A percentile compares a stretch with the other conserved stretches of the same genome.
phyloP scores from a whole-genome alignment of 2,113 vertebrate species.

The Lagopus leucura region DNA sequence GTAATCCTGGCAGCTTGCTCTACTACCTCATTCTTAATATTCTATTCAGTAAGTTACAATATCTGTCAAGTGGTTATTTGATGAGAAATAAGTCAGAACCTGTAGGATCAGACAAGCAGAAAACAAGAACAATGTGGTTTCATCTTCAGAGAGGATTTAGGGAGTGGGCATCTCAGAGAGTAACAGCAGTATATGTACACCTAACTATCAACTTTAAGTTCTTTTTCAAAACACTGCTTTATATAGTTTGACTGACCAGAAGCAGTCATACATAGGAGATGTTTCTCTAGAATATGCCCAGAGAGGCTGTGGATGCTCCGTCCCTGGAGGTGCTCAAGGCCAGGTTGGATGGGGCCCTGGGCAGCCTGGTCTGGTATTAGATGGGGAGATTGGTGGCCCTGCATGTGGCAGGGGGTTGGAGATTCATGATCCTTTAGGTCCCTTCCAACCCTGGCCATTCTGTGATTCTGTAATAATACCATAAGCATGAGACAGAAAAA shows the following conservation, averaged over 20 bases:
- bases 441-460: no score
- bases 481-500: neutral
- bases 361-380: no score
- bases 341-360: no score
- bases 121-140: neutral
- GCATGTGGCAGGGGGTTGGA: no score
- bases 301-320: no score
- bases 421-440: no score
- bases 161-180: neutral
- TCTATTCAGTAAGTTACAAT: neutral
- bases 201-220: neutral
- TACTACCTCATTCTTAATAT: neutral
- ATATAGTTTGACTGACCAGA: neutral
- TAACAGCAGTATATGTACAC: neutral
- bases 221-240: neutral
- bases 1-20: neutral
- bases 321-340: no score
- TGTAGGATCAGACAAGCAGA: neutral
- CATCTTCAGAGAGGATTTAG: neutral
- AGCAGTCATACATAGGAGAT: neutral
- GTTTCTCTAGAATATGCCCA: neutral
- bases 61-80: neutral
- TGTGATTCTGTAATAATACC: no score
- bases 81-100: neutral
- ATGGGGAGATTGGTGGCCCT: no score